Evolutionary conservation across 2,113 vertebrate genomes (phyloP), one percentile per base, ranked within the genome.

Genomic region (Larimichthys polyactis): DNA sequence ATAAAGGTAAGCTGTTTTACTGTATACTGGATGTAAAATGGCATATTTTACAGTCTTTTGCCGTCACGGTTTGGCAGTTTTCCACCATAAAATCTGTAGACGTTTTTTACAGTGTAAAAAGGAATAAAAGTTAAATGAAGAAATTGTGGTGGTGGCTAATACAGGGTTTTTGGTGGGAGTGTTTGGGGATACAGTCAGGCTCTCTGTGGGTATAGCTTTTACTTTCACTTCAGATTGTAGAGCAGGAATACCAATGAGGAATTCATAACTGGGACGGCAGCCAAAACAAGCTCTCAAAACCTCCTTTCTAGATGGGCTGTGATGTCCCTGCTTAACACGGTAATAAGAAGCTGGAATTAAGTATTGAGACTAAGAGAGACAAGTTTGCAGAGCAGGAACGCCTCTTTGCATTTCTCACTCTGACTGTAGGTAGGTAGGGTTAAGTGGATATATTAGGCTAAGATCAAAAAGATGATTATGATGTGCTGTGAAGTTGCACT

Each of bases 221-320:
- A 74, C 52, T 78, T 78, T 79, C 52, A 81, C 51, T 71, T 81
- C 58, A 71, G 71, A 75, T 62, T 48, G 81, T 22, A n/a, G 20
- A 58, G 71, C 69, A 70, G 71, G 88, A 92, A 91, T 82, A 85
- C 59, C 67, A 76, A 92, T 89, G 78, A 90, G 86, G 72, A 54
- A 79, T 78, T 79, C 46, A 83, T 72, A 87, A 91, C 77, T 36
- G 66, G 67, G 75, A 78, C 70, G 0, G 14, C 67, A 36, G 74
- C 78, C 85, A 84, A 87, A 87, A 87, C 55, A 78, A 75, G 73
- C 75, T 83, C 63, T 90, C 86, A 83, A 70, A 78, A 58, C 75
- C 76, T 78, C 59, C 51, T 57, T 74, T 66, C 52, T 63, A 77
- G 75, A 88, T 72, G 58, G 63, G 58, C 79, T 88, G 71, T 75